phyloP scores from a whole-genome alignment of 1,140 invertebrate genomes.

The Drosophila bocki region DNA sequence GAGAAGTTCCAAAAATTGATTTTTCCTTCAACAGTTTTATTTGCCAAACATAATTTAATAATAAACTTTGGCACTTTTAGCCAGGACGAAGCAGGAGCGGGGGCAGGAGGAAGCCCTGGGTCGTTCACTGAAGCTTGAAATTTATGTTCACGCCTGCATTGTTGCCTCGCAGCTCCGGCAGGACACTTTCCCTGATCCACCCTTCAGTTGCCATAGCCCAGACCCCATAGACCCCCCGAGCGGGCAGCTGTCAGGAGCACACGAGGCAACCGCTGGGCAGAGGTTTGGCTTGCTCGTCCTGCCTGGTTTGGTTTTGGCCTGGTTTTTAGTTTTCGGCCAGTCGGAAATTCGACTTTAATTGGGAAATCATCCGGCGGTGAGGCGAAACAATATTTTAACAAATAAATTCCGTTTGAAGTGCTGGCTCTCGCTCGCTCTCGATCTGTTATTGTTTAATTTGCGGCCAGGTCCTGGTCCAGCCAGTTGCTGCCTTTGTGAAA shows the following conservation, averaged over 20 bases:
- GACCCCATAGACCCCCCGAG: neutral
- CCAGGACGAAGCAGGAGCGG: conserved; percentile 39
- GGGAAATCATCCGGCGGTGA: conserved; percentile 39
- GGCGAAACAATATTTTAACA: conserved; percentile 53
- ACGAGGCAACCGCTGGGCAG: conserved; percentile 46
- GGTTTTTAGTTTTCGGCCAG: conserved; percentile 44
- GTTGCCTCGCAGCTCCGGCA: conserved; percentile 53
- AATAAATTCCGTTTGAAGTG: conserved; percentile 55
- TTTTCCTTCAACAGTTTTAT: conserved; percentile 77
- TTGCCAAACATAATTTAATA: conserved; percentile 80
- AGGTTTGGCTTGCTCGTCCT: conserved; percentile 14
- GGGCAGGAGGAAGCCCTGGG: conserved; percentile 12
- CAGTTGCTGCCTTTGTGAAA: conserved; percentile 51
- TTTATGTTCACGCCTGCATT: conserved; percentile 79
- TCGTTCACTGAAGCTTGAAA: conserved; percentile 72
- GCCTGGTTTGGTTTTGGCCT: conserved; percentile 23
- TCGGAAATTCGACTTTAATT: conserved; percentile 46
- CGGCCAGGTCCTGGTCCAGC: conserved; percentile 24
- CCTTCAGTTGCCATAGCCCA: neutral
- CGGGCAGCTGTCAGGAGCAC: conserved; percentile 66
- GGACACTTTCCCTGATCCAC: conserved; percentile 24
- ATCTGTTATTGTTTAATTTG: conserved; percentile 65
- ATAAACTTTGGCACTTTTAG: conserved; percentile 82
- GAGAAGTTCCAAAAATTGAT: conserved; percentile 68
- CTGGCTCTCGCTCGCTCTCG: conserved; percentile 1